phyloP scores from a whole-genome alignment of 1,140 invertebrate genomes.

The Danaus melanippus region DNA sequence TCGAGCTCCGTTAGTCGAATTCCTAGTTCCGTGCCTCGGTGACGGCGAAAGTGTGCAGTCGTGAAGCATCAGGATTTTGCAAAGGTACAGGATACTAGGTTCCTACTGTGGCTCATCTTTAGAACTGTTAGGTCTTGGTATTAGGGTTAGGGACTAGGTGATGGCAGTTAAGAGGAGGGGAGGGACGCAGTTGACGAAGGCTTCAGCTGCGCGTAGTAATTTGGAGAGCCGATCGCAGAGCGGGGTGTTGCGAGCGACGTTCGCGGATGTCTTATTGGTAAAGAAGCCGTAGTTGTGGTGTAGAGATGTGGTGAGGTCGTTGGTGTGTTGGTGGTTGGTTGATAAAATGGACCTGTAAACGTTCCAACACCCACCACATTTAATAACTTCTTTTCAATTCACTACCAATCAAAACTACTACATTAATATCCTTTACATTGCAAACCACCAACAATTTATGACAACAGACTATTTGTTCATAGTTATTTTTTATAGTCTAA shows the following conservation, averaged over 20 bases:
- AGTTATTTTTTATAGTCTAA: too few species aligned
- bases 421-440: too few species aligned
- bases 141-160: constrained; percentile 46
- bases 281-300: constrained; percentile 66
- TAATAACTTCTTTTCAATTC: constrained; percentile 26
- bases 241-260: constrained; percentile 56
- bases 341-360: constrained; percentile 71
- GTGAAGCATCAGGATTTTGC: constrained; percentile 49
- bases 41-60: constrained; percentile 60
- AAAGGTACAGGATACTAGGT: constrained; percentile 45
- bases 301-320: constrained; percentile 68
- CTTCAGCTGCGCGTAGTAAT: constrained; percentile 58
- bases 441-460: too few species aligned
- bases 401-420: constrained; percentile 8
- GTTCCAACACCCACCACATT: constrained; percentile 72
- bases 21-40: constrained; percentile 52
- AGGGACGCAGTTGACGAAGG: constrained; percentile 54
- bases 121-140: constrained; percentile 32
- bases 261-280: constrained; percentile 60
- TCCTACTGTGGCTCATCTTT: constrained; percentile 48
- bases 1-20: constrained; percentile 45
- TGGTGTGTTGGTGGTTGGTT: constrained; percentile 71
- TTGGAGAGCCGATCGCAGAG: constrained; percentile 58
- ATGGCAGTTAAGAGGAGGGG: constrained; percentile 54
- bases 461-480: too few species aligned